Conservation (phyloP, 2,888 invertebrate genomes). For the Drosophila kambysellisi region DNA sequence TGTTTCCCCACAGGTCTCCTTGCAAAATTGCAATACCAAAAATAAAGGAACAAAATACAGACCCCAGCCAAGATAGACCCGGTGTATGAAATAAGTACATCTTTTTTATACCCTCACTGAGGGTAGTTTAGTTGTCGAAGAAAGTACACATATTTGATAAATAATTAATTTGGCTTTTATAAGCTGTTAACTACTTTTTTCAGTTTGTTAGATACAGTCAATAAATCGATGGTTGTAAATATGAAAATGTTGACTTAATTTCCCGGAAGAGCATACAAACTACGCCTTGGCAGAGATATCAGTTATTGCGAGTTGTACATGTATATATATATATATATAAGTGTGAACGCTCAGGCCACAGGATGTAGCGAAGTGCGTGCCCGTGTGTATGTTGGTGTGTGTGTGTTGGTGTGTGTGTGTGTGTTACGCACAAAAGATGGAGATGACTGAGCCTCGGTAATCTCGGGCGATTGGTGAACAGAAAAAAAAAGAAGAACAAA, state of each 20-base stretch:
- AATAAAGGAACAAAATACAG: conserved; percentile 20
- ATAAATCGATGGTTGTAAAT: not conserved
- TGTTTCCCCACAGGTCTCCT: conserved; percentile 44
- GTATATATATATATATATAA: not conserved
- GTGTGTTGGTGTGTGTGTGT: conserved; percentile 15
- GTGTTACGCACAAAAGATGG: conserved; percentile 32
- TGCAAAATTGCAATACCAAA: conserved; percentile 20
- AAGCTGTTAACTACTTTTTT: not conserved
- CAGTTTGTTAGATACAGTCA: not conserved
- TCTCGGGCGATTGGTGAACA: conserved; percentile 59
- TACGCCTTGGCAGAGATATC: not conserved
- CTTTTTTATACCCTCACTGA: not conserved
- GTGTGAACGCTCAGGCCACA: conserved; percentile 21
- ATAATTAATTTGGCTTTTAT: not conserved
- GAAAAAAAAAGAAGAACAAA: conserved; percentile 33
- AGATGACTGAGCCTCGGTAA: conserved; percentile 54
- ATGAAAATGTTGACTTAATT: not conserved
- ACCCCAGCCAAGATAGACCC: conserved; percentile 34
- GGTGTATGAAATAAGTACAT: conserved; percentile 18
- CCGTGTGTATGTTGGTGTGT: conserved; percentile 17
- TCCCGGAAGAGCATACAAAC: not conserved
- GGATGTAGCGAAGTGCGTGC: conserved; percentile 14
- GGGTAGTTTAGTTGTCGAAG: not conserved
- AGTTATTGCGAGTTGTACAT: not conserved
- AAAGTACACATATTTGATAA: not conserved